These are phyloP conservation scores for Doryteuthis pealeii DNA, from an alignment of 1,140 invertebrate genomes.

Conservation along the genomic window DNA sequence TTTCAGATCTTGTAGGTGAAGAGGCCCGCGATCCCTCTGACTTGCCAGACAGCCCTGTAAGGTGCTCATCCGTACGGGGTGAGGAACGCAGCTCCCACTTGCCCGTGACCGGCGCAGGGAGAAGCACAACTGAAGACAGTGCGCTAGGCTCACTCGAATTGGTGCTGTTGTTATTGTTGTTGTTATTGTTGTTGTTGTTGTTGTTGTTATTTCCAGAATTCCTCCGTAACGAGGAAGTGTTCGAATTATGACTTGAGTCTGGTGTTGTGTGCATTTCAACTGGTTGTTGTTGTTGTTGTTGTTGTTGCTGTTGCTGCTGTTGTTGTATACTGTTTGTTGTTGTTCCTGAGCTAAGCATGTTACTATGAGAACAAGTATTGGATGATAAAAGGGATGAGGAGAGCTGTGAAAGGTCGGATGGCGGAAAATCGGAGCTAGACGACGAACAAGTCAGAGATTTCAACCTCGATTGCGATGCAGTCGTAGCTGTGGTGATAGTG, in stretches of 20 bases:
- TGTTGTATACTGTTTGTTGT: slow-evolving; percentile 9
- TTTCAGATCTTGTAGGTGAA: slow-evolving; percentile 26
- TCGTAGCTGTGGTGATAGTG: not conserved
- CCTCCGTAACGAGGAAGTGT: not conserved
- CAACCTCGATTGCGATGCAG: not conserved
- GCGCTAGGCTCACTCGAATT: not conserved
- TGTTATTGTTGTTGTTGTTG: no score
- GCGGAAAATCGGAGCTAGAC: not conserved
- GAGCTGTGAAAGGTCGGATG: not conserved
- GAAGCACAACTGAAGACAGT: not conserved
- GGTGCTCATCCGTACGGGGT: slow-evolving; percentile 24
- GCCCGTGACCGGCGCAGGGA: not conserved
- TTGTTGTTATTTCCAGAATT: slow-evolving; percentile 10
- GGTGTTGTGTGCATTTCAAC: slow-evolving; percentile 9
- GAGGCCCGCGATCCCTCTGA: slow-evolving; percentile 19
- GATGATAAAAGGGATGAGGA: not conserved
- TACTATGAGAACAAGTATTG: slow-evolving; percentile 10
- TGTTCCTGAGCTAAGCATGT: slow-evolving; percentile 12
- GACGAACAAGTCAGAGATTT: not conserved
- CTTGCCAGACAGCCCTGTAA: slow-evolving; percentile 22
- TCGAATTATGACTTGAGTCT: not conserved
- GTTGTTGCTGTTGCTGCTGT: no score
- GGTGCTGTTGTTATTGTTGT: no score
- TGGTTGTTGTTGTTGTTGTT: not conserved
- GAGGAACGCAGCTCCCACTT: slow-evolving; percentile 33